These are phyloP conservation scores for Nyctalus aviator DNA, from an alignment of 2,797 vertebrate genomes.

Conservation along the genomic window DNA sequence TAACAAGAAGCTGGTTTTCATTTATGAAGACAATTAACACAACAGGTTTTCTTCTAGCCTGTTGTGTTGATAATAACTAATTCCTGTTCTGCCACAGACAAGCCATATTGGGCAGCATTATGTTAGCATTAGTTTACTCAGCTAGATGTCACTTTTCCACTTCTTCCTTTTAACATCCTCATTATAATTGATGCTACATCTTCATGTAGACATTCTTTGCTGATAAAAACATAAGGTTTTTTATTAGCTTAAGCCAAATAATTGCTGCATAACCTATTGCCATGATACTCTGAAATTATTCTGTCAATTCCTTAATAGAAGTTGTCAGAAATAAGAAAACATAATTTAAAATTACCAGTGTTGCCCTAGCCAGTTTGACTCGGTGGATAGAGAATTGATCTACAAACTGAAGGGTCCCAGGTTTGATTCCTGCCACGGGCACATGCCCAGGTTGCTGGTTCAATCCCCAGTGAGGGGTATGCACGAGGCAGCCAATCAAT, in stretches of 20 bases:
- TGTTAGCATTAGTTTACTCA: conserved; percentile 1
- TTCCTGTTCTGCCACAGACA: background rate
- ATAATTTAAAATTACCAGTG: background rate
- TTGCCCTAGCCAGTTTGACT: too few species aligned
- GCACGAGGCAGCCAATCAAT: too few species aligned
- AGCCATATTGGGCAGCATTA: background rate
- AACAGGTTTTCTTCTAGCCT: background rate
- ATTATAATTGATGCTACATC: background rate
- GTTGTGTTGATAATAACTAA: conserved; percentile 65
- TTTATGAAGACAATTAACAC: conserved; percentile 59
- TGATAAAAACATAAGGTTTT: conserved; percentile 15
- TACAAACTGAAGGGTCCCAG: too few species aligned
- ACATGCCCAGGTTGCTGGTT: too few species aligned
- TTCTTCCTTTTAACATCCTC: background rate
- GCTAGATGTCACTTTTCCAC: conserved; percentile 20
- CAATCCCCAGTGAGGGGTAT: too few species aligned
- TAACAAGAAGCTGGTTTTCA: conserved; percentile 46
- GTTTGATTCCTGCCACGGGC: too few species aligned
- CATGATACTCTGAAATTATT: conserved; percentile 1
- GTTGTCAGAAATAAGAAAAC: background rate
- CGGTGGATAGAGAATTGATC: too few species aligned
- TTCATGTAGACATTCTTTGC: background rate
- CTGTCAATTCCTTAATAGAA: background rate
- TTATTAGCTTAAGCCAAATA: conserved; percentile 53
- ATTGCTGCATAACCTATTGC: background rate